Conservation (phyloP, 2,113 vertebrate species). For the Mesembrinibis cayennensis region DNA sequence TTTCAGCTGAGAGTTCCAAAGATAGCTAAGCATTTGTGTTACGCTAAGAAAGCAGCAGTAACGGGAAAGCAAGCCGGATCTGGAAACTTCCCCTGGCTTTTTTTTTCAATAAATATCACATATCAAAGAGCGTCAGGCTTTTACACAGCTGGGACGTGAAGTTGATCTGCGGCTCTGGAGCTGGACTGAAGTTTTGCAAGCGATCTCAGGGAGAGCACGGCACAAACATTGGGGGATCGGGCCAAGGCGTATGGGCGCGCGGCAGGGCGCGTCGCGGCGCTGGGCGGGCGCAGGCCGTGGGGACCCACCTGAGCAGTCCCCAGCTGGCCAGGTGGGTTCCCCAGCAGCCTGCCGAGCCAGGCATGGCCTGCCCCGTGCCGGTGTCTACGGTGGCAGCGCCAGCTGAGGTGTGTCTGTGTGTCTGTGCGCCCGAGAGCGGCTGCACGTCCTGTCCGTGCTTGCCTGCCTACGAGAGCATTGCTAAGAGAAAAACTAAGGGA, state of each 20-base stretch:
- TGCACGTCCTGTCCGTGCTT: no score
- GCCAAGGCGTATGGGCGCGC: no score
- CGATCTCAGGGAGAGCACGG: background rate
- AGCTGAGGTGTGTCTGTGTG: background rate
- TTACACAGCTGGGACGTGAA: fast-evolving
- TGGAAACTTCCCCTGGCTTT: background rate
- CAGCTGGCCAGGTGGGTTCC: background rate
- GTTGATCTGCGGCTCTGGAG: background rate
- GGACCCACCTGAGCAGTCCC: background rate
- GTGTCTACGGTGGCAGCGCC: background rate
- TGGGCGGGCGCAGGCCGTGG: no score
- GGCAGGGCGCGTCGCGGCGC: no score
- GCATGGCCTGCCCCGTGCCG: background rate
- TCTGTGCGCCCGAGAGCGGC: no score
- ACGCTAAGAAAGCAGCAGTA: background rate
- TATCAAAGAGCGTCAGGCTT: background rate
- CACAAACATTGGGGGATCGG: background rate
- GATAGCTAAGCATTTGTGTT: background rate
- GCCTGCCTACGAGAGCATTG: background rate
- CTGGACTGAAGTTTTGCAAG: background rate
- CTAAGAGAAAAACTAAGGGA: background rate
- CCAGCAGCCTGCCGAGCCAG: background rate
- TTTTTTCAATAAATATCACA: background rate
- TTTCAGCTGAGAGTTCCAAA: background rate
- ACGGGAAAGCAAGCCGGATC: background rate